Evolutionary conservation across 2,888 invertebrate species (phyloP).

Genomic region (Stegana nigrithorax): DNA sequence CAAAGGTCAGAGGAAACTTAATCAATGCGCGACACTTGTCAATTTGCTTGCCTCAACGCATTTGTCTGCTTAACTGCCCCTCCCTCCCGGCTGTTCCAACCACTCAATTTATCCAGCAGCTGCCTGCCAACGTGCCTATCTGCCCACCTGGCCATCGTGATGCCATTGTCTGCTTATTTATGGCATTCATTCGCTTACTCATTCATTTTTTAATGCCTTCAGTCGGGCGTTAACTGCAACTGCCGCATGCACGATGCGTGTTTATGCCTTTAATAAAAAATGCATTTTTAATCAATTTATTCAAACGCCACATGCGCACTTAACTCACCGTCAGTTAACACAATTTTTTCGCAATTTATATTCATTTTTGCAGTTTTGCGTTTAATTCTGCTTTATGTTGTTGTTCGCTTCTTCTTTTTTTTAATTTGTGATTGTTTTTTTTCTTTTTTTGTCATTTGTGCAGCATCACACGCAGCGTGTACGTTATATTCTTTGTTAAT

Average conservation of each 20-base stretch:
- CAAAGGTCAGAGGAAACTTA: no score
- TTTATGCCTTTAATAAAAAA: constrained; percentile 59
- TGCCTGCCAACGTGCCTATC: no score
- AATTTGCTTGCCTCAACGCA: no score
- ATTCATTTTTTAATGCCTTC: no score
- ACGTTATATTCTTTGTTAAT: not conserved
- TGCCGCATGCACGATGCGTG: no score
- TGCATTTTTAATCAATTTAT: constrained; percentile 59
- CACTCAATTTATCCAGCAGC: no score
- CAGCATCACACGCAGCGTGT: not conserved
- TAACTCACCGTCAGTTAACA: constrained; percentile 37
- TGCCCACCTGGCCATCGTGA: no score
- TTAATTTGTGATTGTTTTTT: not conserved
- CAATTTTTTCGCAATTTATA: constrained; percentile 23
- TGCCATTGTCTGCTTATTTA: not conserved
- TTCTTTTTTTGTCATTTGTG: not conserved
- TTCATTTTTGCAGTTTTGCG: not conserved
- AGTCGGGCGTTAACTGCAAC: no score
- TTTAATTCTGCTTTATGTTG: not conserved
- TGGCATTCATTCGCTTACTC: not conserved
- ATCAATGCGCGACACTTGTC: no score
- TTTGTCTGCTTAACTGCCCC: no score
- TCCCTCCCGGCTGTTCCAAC: no score
- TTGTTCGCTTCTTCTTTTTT: not conserved
- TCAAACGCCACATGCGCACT: constrained; percentile 20